Conservation (phyloP, 1,140 invertebrate species). For the Zaprionus tsacasi region DNA sequence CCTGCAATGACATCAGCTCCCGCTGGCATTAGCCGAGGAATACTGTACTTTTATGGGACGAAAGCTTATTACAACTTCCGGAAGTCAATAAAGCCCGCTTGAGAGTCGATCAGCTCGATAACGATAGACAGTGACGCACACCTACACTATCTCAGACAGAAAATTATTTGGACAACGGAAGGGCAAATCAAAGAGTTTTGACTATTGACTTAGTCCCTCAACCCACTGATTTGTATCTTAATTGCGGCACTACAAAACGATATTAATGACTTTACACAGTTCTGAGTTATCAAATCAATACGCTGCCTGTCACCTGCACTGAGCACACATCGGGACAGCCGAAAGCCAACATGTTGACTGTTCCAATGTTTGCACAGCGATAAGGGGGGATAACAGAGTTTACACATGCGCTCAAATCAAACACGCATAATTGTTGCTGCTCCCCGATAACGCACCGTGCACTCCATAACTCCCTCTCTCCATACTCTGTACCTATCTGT, state of each 20-base stretch:
- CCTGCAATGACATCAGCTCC: constrained; percentile 52
- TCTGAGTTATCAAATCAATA: constrained; percentile 43
- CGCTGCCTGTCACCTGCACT: constrained; percentile 11
- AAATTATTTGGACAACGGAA: neutral
- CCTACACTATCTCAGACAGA: neutral
- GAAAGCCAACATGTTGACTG: constrained; percentile 33
- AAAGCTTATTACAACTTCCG: constrained; percentile 10
- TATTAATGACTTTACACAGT: constrained; percentile 29
- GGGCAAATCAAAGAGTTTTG: too few species aligned
- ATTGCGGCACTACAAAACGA: constrained; percentile 28
- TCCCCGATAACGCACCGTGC: constrained; percentile 31
- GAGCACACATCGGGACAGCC: constrained; percentile 36
- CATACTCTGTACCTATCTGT: neutral
- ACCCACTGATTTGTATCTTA: neutral
- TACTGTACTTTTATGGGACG: constrained; percentile 11
- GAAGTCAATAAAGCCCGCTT: neutral
- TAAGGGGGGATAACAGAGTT: constrained; percentile 42
- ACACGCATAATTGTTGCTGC: constrained; percentile 38
- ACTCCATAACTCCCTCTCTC: constrained; percentile 1
- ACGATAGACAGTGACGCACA: constrained; percentile 32
- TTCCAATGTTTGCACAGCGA: constrained; percentile 52
- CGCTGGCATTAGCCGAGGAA: neutral
- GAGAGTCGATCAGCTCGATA: too few species aligned
- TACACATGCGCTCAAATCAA: constrained; percentile 43
- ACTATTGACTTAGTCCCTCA: neutral